Percentiles rank a stretch among this genome's conserved stretches.
These are phyloP conservation scores for Drosophila albomicans DNA, from an alignment of 1,140 invertebrate genomes.

Conservation along the genomic window DNA sequence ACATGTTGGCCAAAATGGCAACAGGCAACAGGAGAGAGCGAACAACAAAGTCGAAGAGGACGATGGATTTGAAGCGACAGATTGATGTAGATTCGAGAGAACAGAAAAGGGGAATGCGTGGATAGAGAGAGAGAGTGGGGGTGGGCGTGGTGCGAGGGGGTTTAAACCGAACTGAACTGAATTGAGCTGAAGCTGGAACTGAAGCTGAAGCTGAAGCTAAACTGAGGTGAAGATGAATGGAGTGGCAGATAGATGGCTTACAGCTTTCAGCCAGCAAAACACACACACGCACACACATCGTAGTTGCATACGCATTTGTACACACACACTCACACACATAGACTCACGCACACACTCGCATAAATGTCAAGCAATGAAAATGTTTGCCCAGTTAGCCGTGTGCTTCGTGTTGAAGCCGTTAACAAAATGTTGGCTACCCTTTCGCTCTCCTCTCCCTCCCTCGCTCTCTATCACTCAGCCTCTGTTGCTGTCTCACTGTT, in stretches of 20 bases:
- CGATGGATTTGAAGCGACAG: conserved; percentile 67
- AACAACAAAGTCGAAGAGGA: conserved; percentile 12
- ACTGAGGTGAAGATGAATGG: conserved; percentile 46
- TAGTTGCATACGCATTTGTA: no score
- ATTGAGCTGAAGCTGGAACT: conserved; percentile 1
- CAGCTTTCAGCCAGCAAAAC: conserved; percentile 9
- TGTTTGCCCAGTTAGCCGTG: conserved; percentile 72
- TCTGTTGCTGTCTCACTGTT: neutral
- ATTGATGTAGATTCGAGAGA: conserved; percentile 62
- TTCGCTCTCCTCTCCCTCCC: neutral
- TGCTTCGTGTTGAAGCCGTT: conserved; percentile 64
- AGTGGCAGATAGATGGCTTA: conserved; percentile 56
- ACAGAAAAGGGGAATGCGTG: conserved; percentile 2
- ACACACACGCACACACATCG: neutral
- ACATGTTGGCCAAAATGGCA: conserved; percentile 34
- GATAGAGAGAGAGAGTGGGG: neutral
- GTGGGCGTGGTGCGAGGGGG: neutral
- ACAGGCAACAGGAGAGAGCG: conserved; percentile 29
- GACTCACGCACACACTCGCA: conserved; percentile 23
- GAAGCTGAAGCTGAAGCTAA: conserved; percentile 22
- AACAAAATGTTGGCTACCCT: conserved; percentile 66
- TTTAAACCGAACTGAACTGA: neutral
- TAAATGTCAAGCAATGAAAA: conserved; percentile 77
- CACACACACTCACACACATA: neutral
- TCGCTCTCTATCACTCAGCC: no score